Conservation (phyloP, 2,797 vertebrate genomes). For the Nannoperca obscura region DNA sequence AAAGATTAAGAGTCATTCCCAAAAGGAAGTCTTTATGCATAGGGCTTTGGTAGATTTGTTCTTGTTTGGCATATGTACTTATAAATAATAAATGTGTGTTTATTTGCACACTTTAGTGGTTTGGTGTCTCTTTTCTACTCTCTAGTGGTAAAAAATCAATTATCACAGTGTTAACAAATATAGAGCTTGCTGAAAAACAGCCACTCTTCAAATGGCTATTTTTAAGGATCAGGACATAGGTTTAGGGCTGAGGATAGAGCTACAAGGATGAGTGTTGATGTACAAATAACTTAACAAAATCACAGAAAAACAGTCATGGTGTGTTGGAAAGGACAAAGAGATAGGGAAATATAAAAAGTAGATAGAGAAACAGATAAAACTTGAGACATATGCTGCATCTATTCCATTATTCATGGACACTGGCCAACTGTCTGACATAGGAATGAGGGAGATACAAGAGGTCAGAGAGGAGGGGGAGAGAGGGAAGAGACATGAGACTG, state of each 20-base stretch:
- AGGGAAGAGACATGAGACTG: slow-evolving; percentile 26
- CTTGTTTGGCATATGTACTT: slow-evolving; percentile 16
- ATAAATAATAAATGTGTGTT: slow-evolving; percentile 9
- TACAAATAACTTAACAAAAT: slow-evolving; percentile 1
- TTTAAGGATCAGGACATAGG: neutral
- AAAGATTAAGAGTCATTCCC: slow-evolving; percentile 26
- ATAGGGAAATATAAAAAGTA: slow-evolving; percentile 39
- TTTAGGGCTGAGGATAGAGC: neutral
- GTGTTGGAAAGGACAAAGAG: slow-evolving; percentile 14
- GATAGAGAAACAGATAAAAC: slow-evolving; percentile 40
- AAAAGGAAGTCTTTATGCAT: slow-evolving; percentile 14
- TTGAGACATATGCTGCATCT: slow-evolving; percentile 41
- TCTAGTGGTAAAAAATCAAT: slow-evolving; percentile 24
- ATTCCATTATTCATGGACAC: slow-evolving; percentile 71
- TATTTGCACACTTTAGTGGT: slow-evolving; percentile 16
- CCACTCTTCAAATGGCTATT: neutral
- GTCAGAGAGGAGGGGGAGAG: slow-evolving; percentile 53
- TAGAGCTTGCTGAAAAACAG: slow-evolving; percentile 1
- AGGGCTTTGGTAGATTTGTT: slow-evolving; percentile 23
- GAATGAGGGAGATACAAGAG: slow-evolving; percentile 59
- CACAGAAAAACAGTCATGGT: slow-evolving; percentile 8
- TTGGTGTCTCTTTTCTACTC: slow-evolving; percentile 11
- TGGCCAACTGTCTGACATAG: slow-evolving; percentile 62
- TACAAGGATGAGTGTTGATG: slow-evolving; percentile 11
- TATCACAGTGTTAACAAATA: slow-evolving; percentile 11